A percentile compares a stretch with the other conserved stretches of the same genome.
phyloP scores from a whole-genome alignment of 2,888 invertebrate species.

The Sceliomorpha sp. region DNA sequence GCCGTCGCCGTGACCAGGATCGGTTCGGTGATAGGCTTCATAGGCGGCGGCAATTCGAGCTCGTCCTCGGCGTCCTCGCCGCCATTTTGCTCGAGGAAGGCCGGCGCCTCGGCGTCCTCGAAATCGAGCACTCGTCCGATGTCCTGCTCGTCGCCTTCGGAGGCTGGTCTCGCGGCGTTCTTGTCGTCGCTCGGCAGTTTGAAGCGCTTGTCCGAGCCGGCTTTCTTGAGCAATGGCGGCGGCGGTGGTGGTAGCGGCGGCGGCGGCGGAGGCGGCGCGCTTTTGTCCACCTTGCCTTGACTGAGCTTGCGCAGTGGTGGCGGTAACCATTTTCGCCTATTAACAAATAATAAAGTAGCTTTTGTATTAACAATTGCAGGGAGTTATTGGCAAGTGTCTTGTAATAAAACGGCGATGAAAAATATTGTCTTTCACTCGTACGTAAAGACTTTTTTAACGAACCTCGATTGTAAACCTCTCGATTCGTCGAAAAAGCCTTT shows the following conservation, averaged over 20 bases:
- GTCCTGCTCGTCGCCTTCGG: slow-evolving; percentile 62
- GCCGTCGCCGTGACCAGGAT: slow-evolving; percentile 79
- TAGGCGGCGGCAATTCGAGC: slow-evolving; percentile 95
- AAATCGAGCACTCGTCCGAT: slow-evolving; percentile 76
- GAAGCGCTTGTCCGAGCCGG: slow-evolving; percentile 90
- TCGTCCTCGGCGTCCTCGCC: slow-evolving; percentile 90
- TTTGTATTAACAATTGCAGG: too few species aligned
- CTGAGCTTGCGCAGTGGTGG: slow-evolving; percentile 93
- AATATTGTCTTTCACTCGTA: too few species aligned
- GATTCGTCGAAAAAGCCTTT: too few species aligned
- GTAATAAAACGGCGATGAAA: too few species aligned
- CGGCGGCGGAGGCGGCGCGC: slow-evolving; percentile 76
- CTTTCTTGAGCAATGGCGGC: slow-evolving; percentile 84
- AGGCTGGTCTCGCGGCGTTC: slow-evolving; percentile 52
- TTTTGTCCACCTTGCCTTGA: slow-evolving; percentile 92
- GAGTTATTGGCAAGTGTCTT: too few species aligned
- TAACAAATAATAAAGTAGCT: slow-evolving; percentile 71
- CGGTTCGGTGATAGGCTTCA: slow-evolving; percentile 94
- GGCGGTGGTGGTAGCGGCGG: slow-evolving; percentile 73
- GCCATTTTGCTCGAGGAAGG: slow-evolving; percentile 81
- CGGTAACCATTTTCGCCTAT: slow-evolving; percentile 93
- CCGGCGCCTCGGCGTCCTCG: slow-evolving; percentile 67
- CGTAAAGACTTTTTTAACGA: too few species aligned
- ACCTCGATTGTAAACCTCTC: too few species aligned
- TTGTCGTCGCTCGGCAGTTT: slow-evolving; percentile 83